Base-by-base conservation (phyloP, 1,140 invertebrate species). In the Aricia agestis region DNA sequence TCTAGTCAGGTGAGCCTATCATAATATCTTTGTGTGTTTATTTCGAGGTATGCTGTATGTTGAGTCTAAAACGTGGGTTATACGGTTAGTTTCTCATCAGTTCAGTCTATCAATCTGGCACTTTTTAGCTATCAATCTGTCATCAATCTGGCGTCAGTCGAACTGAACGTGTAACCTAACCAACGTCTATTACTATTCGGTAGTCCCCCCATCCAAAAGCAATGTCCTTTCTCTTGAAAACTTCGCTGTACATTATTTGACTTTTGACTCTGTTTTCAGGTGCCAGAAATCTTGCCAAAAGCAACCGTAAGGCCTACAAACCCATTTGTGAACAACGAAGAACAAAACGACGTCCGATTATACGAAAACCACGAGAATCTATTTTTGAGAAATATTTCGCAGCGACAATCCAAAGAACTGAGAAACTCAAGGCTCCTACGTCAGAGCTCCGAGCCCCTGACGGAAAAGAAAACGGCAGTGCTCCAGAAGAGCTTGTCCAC, bases 281-380 rank as follows among this genome's bases (percentile, higher is more conserved):
- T 90, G 66, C 88, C 88, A 68, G 87, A 89, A 84, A 87, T 90
- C 74, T 76, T 90, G 72, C 88, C 88, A 1, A 74, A 83, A 18
- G 61, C 81, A 58, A 80, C 61, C 69, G 58, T 75, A 6, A 82
- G 83, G 63, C 69, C 80, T 0, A 88, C 81, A 5, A 91, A 91
- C 65, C 87, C 87, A 1, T 89, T 87, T 76, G 70, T 79, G 0
- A 74, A 74, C 15, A 82, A 86, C 25, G 80, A 84, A 31, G 78
- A 89, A 19, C 57, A 69, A 45, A 74, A 81, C 6, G 88, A 92
- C 57, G 75, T 83, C 17, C 83, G 87, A 1, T 73, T 91, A 0
- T 92, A 92, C 75, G 91, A 92, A 65, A 92, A 92, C 78, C 91
- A 92, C 78, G 92, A 92, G 71, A 92, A 92, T 45, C 66, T 92